Evolutionary conservation across 2,113 vertebrate genomes (phyloP).

Genomic region (Tupaia chinensis): DNA sequence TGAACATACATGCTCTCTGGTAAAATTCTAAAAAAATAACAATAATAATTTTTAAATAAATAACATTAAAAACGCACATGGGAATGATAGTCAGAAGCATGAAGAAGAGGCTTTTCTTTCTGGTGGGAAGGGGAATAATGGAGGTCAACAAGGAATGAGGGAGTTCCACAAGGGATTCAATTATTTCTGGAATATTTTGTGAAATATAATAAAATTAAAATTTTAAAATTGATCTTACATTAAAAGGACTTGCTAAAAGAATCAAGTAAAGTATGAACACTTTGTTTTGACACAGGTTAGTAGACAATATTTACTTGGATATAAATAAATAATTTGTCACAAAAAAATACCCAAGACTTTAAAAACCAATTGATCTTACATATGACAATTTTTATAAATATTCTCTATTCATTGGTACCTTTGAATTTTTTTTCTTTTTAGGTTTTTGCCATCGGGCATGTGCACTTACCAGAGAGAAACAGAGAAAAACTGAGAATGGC

Average conservation of each 20-base stretch:
- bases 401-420: not conserved
- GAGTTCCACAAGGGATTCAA: too few species aligned
- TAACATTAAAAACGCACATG: not conserved
- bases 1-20: not conserved
- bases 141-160: not conserved
- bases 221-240: not conserved
- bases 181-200: not conserved
- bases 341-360: slow-evolving; percentile 78
- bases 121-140: not conserved
- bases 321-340: slow-evolving; percentile 83
- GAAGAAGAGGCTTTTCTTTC: not conserved
- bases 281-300: slow-evolving; percentile 85
- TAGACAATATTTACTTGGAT: slow-evolving; percentile 77
- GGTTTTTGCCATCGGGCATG: too few species aligned
- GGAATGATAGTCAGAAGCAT: not conserved
- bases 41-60: not conserved
- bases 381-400: not conserved
- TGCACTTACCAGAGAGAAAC: too few species aligned
- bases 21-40: not conserved
- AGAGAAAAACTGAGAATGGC: too few species aligned
- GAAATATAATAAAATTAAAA: not conserved
- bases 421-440: too few species aligned
- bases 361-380: too few species aligned
- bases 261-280: slow-evolving; percentile 73
- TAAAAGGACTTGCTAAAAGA: slow-evolving; percentile 83